Conservation (phyloP, 2,888 invertebrate species). For the Plebejus argus region DNA sequence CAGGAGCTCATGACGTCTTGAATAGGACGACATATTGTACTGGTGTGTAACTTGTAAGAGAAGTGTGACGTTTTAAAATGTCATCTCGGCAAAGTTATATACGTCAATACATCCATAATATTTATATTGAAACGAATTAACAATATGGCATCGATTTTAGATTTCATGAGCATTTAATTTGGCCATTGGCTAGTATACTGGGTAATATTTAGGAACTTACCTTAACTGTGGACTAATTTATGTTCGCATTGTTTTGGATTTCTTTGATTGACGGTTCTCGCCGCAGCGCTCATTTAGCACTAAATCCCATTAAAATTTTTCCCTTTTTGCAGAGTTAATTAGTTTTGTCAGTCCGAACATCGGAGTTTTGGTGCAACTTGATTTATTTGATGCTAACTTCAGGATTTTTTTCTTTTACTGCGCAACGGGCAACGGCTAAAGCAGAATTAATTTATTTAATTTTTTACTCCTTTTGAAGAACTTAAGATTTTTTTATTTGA, state of each 20-base stretch:
- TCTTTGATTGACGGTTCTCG: slow-evolving; percentile 34
- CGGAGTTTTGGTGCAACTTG: slow-evolving; percentile 6
- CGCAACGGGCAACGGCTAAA: background rate
- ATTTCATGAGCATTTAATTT: too few relatives aligned
- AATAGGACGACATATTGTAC: too few relatives aligned
- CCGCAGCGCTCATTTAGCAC: slow-evolving; percentile 21
- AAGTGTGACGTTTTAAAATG: too few relatives aligned
- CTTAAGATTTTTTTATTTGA: too few relatives aligned
- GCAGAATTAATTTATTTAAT: background rate
- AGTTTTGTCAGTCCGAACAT: slow-evolving; percentile 27
- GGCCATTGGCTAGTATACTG: background rate
- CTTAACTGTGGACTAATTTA: slow-evolving; percentile 39
- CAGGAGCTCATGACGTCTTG: too few relatives aligned
- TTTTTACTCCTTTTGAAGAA: background rate
- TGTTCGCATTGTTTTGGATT: slow-evolving; percentile 42
- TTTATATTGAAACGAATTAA: too few relatives aligned
- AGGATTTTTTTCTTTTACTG: background rate
- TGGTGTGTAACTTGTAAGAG: too few relatives aligned
- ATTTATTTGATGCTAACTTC: background rate
- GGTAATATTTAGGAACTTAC: background rate
- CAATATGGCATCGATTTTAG: too few relatives aligned
- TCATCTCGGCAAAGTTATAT: too few relatives aligned
- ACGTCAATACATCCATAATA: too few relatives aligned
- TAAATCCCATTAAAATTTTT: slow-evolving; percentile 17
- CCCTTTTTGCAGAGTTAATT: slow-evolving; percentile 29